Evolutionary conservation across 2,797 vertebrate species (phyloP), one percentile per base, ranked within the genome.

Genomic region (Rhincodon typus): DNA sequence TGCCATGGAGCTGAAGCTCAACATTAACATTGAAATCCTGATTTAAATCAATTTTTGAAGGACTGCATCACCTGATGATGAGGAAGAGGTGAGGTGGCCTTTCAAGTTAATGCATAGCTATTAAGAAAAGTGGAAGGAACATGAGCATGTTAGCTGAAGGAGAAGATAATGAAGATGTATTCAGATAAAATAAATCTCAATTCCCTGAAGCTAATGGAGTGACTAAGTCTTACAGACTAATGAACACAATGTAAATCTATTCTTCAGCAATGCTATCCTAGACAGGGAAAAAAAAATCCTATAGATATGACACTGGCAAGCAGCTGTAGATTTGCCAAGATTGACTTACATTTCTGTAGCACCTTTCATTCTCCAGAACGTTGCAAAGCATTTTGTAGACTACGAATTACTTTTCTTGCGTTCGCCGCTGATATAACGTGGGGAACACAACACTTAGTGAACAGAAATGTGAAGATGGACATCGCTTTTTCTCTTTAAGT

Each of bases 11-110:
- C 69, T 50, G 23, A 72, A 72, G 67, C 38, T 23, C 42, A 72
- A 72, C 74, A 74, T 94, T 74, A 53, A 94, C 50, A 74, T 74
- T 94, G 74, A 94, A 46, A 74, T 94, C 67, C 69, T 72, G 30
- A 94, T 42, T 74, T 30, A 53, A 50, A 94, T 74, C 50, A 94
- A 74, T 42, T 72, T 94, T 53, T 25, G 42, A 69, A 72, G 25
- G 69, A 34, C 66, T 94, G 67, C 15, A 6, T 34, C 67, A 72
- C 67, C 57, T 66, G 34, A 70, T 46, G 69, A 94, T 72, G 6
- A 46, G 42, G n/a, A 66, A 4, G 88, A 19, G 34, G 57, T 66
- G 17, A 21, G 13, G n/a, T 91, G 1, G 34, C 34, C 30, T 90
- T n/a, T 90, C 57, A 66, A 88, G 42, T 94, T 19, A 67, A 67